These are phyloP conservation scores for Sprattus sprattus DNA, from an alignment of 2,113 vertebrate genomes.

Conservation along the genomic window DNA sequence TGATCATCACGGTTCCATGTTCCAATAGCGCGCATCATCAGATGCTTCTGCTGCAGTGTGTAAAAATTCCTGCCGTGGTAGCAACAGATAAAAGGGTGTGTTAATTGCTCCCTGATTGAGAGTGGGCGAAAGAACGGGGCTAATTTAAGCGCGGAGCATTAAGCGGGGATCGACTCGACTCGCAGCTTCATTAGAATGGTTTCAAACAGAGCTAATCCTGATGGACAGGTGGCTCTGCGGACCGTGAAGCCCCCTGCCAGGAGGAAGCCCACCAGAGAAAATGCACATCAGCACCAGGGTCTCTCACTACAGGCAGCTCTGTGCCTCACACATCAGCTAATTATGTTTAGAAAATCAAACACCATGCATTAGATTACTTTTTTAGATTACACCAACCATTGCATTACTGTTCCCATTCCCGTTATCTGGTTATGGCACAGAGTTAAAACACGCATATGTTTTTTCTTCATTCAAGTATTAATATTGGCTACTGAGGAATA, in stretches of 20 bases:
- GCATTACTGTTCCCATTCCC: neutral
- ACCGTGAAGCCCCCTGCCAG: neutral
- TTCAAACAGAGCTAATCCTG: slow-evolving; percentile 35
- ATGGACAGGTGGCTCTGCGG: slow-evolving; percentile 25
- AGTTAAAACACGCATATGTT: neutral
- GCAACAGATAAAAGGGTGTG: neutral
- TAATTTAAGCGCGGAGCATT: neutral
- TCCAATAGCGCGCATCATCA: neutral
- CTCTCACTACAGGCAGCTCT: neutral
- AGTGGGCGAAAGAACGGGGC: neutral
- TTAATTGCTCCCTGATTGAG: neutral
- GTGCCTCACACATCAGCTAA: neutral
- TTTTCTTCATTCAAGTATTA: neutral
- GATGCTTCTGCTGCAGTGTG: neutral
- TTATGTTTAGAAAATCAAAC: too few relatives aligned
- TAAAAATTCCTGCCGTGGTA: neutral
- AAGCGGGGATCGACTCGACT: neutral
- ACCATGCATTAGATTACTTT: neutral
- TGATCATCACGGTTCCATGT: neutral
- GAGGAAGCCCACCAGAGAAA: neutral
- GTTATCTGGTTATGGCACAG: neutral
- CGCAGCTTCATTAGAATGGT: slow-evolving; percentile 14
- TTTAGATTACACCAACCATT: neutral
- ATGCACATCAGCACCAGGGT: neutral
- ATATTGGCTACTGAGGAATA: neutral